Base-by-base conservation (phyloP, 2,888 invertebrate genomes). In the Trilocha varians region DNA sequence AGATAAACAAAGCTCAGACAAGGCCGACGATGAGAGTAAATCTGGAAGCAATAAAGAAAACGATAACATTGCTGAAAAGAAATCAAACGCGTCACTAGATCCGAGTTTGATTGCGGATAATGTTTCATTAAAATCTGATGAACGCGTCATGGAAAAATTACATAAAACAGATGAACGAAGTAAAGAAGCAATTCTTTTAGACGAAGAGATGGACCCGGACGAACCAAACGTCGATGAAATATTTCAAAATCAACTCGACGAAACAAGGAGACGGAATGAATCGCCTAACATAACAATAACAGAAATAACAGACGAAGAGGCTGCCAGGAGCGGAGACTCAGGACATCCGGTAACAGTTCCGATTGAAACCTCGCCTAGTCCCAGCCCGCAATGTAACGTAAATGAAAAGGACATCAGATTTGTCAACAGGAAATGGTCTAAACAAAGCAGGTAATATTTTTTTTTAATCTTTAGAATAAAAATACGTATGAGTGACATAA, bases 251-350 rank as follows among this genome's bases (percentile, higher is more conserved):
- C 82, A 82, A 54, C 63, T 79, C 36, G 75, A 82, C 41, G 79
- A 80, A 50, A 63, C 59, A 33, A 63, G 62, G 45, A 63, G 62
- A 13, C 68, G 60, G 37, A 73, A 72, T 43, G 80, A 75, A 49
- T 84, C 82, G 11, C 83, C 84, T 8, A 85, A 84, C 44, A 77
- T 86, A 44, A 86, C 85, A 8, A 87, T 87, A 9, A 86, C 87
- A 18, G 87, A 86, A 69, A 78, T 86, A 38, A 73, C 72, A 32
- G 84, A 83, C 36, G 82, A 83, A 25, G 82, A 77, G 36, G 57
- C 59, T 33, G 70, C 66, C 39, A 59, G 61, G 25, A 57, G 59
- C 39, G 65, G 55, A 18, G 76, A 79, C 39, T 47, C 40, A 5
- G 33, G 34, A 43, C 69, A 71, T 46, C 64, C 68, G 33, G 59